These are phyloP conservation scores for Malurus splendens DNA, from an alignment of 2,797 vertebrate genomes.

Conservation along the genomic window DNA sequence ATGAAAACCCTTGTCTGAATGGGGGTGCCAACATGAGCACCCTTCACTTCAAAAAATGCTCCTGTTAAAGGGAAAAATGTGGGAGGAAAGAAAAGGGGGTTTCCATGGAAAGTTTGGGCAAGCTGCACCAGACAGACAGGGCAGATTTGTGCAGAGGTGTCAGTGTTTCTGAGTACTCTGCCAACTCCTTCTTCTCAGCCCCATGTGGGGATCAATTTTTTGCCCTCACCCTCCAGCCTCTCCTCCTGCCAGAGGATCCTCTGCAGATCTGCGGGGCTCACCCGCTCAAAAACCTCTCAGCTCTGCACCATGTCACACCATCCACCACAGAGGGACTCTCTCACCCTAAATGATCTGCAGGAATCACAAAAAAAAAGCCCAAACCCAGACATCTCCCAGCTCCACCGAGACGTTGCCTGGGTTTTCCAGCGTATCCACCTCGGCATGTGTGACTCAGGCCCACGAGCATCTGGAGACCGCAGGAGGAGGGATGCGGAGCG, in stretches of 20 bases:
- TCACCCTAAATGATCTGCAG: background rate
- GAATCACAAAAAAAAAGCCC: background rate
- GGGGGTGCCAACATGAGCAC: background rate
- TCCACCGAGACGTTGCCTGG: background rate
- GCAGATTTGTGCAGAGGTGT: background rate
- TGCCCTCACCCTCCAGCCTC: background rate
- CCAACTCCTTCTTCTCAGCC: background rate
- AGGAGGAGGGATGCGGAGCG: background rate
- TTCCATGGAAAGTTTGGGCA: background rate
- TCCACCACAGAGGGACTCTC: background rate
- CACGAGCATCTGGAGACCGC: background rate
- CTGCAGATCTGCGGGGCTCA: background rate
- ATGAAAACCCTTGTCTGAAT: background rate
- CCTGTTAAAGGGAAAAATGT: background rate
- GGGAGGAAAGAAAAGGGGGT: background rate
- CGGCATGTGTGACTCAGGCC: background rate
- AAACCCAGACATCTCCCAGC: slow-evolving; percentile 23
- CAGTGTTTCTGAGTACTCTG: background rate
- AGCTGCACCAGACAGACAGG: background rate
- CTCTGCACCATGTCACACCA: background rate
- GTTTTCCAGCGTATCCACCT: background rate
- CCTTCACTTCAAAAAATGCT: background rate
- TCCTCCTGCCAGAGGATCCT: background rate
- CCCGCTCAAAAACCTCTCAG: background rate
- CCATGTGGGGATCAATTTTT: background rate